Percentiles rank a stretch among this genome's conserved stretches.
Evolutionary conservation across 1,140 invertebrate genomes (phyloP).

Genomic region (Muscidifurax raptorellus): DNA sequence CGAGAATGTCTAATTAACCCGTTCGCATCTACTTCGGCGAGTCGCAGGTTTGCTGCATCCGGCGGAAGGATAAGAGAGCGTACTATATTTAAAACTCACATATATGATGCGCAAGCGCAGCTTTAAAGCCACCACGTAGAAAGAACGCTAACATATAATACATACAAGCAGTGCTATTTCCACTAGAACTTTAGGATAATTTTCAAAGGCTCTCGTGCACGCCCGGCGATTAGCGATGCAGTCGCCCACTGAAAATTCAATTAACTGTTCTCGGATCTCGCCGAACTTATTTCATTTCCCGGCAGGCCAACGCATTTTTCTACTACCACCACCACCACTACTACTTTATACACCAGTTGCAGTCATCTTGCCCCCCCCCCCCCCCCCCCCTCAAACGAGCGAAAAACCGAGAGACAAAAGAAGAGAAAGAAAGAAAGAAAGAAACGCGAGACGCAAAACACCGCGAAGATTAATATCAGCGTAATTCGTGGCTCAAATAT

Average conservation of each 20-base stretch:
- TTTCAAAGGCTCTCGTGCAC: background rate
- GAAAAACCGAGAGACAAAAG: background rate
- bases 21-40: background rate
- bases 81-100: too few species aligned
- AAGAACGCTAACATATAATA: too few species aligned
- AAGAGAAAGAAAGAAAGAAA: background rate
- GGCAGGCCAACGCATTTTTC: too few species aligned
- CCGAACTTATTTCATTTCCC: constrained; percentile 32
- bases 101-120: too few species aligned
- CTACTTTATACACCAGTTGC: background rate
- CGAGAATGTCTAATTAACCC: background rate
- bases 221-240: background rate
- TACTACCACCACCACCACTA: background rate
- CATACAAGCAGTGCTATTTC: too few species aligned
- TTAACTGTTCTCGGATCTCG: background rate
- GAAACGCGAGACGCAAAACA: constrained; percentile 57
- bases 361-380: background rate
- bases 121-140: too few species aligned
- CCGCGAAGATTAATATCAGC: constrained; percentile 68
- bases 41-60: background rate
- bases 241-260: background rate
- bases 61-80: too few species aligned
- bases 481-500: constrained; percentile 72
- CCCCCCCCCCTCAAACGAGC: too few species aligned
- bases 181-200: background rate